Percentiles rank a stretch among this genome's conserved stretches.
Evolutionary conservation across 2,797 vertebrate species (phyloP).

Genomic region (Cygnus olor): DNA sequence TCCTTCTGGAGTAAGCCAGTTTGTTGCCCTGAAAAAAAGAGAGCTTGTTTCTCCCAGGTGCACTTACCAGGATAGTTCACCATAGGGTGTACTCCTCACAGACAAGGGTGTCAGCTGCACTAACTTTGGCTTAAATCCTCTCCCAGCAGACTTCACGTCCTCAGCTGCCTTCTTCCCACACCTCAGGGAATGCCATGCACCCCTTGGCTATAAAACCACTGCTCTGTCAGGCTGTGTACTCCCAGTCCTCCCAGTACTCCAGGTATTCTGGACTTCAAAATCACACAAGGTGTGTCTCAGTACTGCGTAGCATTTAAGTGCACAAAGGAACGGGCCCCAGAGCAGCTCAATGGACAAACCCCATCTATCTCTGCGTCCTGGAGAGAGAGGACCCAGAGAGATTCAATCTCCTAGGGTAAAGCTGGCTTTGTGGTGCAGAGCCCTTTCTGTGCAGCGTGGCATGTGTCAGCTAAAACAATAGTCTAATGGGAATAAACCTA

Average conservation of each 20-base stretch:
- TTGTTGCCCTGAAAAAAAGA: not conserved
- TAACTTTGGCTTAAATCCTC: too few species aligned
- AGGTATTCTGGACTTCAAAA: not conserved
- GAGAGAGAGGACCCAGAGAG: not conserved
- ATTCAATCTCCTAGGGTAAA: not conserved
- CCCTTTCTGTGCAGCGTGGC: not conserved
- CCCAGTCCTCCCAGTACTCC: too few species aligned
- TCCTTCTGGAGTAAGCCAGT: not conserved
- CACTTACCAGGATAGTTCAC: not conserved
- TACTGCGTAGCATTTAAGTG: not conserved
- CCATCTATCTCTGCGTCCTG: not conserved
- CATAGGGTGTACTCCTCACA: not conserved
- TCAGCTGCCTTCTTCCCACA: not conserved
- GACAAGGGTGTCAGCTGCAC: not conserved
- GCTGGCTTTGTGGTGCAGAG: not conserved
- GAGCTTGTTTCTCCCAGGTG: not conserved
- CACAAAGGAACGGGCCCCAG: not conserved
- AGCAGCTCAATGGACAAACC: not conserved
- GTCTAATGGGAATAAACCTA: not conserved
- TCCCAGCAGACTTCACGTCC: not conserved
- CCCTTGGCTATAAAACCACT: not conserved
- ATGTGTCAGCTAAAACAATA: not conserved
- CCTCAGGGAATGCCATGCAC: not conserved
- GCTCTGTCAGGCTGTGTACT: too few species aligned
- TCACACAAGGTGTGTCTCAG: not conserved